Base-by-base conservation (phyloP, 1,140 invertebrate species). In the Sarcophaga peregrina region DNA sequence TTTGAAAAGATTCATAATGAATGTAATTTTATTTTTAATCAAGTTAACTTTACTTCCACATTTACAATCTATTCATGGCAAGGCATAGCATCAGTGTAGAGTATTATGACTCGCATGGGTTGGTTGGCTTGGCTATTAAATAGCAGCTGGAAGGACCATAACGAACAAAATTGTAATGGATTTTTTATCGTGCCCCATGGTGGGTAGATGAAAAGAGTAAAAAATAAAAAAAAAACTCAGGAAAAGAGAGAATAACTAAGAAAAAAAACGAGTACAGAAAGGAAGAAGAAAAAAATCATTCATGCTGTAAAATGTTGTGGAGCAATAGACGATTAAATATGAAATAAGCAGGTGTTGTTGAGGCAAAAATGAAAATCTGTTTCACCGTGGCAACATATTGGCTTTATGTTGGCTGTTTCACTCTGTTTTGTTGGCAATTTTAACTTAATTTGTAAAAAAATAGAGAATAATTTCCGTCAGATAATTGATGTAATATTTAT, bases 1-100 rank as follows among this genome's bases (percentile, higher is more conserved):
- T 74, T 46, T 76, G 74, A 15, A 76, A 76, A 76, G 74, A 46
- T 76, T 76, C 74, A 47, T 47, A 76, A 76, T 76, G 74, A 76
- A 76, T 76, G 74, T 47, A 76, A 76, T 76, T 76, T 48, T 46
- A 76, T 76, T 76, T 76, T 76, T 76, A 76, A 76, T 76, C 74
- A 76, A 76, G 74, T 76, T 76, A 76, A 76, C 11, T 46, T 76
- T n/a, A 68, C 20, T 68, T 37, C 25, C 4, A 37, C 25, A 37
- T 37, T 37, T 37, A 37, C 25, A 37, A 37, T 37, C 25, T 37
- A 37, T 37, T 37, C 25, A 37, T 37, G 25, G 1, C 25, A 37
- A 2, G 25, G 25, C 25, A 37, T 37, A 4, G 25, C 25, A 37
- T 37, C 25, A 37, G 25, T 37, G 4, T 37, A 37, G 25, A 37